Percentiles rank a stretch among this genome's conserved stretches.
Conservation (phyloP, 2,797 vertebrate genomes). For the Poecilia velifera region DNA sequence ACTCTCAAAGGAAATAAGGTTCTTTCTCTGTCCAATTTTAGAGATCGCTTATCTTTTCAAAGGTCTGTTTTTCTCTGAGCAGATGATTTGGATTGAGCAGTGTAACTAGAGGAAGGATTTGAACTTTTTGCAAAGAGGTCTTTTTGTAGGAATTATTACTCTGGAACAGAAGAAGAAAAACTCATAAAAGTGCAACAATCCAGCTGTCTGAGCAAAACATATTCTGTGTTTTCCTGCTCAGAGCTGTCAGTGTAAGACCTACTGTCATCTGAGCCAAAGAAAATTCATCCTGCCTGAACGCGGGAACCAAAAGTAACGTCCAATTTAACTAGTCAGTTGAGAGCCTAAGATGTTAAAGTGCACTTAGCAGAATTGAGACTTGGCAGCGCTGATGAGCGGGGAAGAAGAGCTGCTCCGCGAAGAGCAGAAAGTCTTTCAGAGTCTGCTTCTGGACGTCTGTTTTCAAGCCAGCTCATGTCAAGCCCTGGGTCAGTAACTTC, state of each 20-base stretch:
- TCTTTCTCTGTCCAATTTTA: conserved; percentile 51
- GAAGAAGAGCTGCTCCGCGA: background rate
- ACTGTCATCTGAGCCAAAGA: conserved; percentile 35
- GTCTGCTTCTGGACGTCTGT: conserved; percentile 22
- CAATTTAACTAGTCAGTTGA: conserved; percentile 29
- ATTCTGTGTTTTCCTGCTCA: conserved; percentile 13
- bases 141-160: conserved; percentile 9
- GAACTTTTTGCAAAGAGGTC: conserved; percentile 16
- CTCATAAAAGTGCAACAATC: conserved; percentile 15
- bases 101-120: conserved; percentile 60
- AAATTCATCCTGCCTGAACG: background rate
- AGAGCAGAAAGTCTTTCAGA: conserved; percentile 15
- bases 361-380: background rate
- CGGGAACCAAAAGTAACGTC: conserved; percentile 30
- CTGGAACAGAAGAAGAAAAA: background rate
- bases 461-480: conserved; percentile 20
- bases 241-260: conserved; percentile 40
- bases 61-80: conserved; percentile 58
- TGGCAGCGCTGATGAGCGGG: background rate
- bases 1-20: conserved; percentile 62
- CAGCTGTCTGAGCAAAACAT: background rate
- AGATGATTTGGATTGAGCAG: conserved; percentile 49
- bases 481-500: conserved; percentile 79
- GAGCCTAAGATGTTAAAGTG: background rate
- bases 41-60: conserved; percentile 52